A percentile compares a stretch with the other conserved stretches of the same genome.
These are phyloP conservation scores for Beris chalybata DNA, from an alignment of 2,888 invertebrate species.

Conservation along the genomic window DNA sequence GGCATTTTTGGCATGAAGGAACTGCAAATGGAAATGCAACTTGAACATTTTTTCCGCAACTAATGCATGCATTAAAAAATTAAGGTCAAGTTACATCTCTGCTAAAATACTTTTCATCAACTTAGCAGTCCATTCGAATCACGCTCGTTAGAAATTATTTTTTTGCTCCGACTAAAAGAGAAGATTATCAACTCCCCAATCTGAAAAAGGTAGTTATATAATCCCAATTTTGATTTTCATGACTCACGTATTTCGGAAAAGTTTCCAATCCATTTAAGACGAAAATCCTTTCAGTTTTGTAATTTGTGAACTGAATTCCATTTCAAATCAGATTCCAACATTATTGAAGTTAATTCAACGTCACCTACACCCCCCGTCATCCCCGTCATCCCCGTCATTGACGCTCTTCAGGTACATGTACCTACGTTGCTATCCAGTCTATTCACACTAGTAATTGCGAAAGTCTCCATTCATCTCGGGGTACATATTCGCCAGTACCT, in stretches of 20 bases:
- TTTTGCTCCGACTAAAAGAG: too few species aligned
- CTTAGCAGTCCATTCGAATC: too few species aligned
- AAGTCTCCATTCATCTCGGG: slow-evolving; percentile 20
- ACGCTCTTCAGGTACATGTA: not conserved
- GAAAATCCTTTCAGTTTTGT: slow-evolving; percentile 29
- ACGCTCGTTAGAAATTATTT: too few species aligned
- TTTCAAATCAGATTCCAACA: slow-evolving; percentile 15
- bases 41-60: too few species aligned
- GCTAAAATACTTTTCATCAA: too few species aligned
- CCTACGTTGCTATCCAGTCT: not conserved
- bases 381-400: not conserved
- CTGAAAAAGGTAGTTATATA: not conserved
- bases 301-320: slow-evolving; percentile 21
- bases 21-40: too few species aligned
- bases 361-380: not conserved
- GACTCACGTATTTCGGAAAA: slow-evolving; percentile 27
- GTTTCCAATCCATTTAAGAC: slow-evolving; percentile 31
- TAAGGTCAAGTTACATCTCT: too few species aligned
- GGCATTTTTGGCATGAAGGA: too few species aligned
- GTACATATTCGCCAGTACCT: slow-evolving; percentile 10
- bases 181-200: too few species aligned
- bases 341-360: slow-evolving; percentile 10
- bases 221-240: slow-evolving; percentile 29
- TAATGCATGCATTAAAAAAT: too few species aligned
- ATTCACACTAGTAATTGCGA: slow-evolving; percentile 20